A percentile compares a stretch with the other conserved stretches of the same genome.
These are phyloP conservation scores for Cryptus armator DNA, from an alignment of 2,888 invertebrate species.

Conservation along the genomic window DNA sequence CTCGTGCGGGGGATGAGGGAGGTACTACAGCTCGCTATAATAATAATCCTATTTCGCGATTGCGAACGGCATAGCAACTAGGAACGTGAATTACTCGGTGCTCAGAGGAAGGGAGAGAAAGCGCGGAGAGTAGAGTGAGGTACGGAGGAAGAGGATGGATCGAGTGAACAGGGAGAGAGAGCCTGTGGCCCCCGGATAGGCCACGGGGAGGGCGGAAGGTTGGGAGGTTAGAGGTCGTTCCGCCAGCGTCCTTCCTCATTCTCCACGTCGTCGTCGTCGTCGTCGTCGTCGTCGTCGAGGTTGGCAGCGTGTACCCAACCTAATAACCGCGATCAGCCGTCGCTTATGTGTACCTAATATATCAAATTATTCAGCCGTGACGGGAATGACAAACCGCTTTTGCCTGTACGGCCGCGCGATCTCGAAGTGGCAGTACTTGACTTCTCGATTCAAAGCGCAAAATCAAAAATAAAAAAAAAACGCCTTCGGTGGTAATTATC, in stretches of 20 bases:
- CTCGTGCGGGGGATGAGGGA: constrained; percentile 39
- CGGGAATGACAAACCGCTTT: constrained; percentile 77
- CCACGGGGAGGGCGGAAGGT: constrained; percentile 41
- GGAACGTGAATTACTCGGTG: constrained; percentile 76
- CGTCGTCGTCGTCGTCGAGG: constrained; percentile 65
- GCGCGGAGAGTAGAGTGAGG: constrained; percentile 27
- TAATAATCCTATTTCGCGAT: constrained; percentile 82
- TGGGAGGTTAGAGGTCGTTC: constrained; percentile 76
- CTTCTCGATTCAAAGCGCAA: constrained; percentile 26
- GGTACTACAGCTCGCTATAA: constrained; percentile 74
- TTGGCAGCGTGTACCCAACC: constrained; percentile 81
- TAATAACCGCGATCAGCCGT: constrained; percentile 84
- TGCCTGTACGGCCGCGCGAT: neutral
- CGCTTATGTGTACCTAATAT: constrained; percentile 84
- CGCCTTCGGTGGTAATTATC: neutral
- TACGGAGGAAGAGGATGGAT: constrained; percentile 34
- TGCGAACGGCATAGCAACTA: constrained; percentile 82
- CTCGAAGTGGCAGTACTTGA: constrained; percentile 9
- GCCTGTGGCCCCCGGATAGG: constrained; percentile 51
- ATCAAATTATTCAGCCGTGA: constrained; percentile 83
- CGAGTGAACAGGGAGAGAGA: constrained; percentile 56
- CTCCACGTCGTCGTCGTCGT: constrained; percentile 31
- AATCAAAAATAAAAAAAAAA: neutral
- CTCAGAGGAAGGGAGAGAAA: constrained; percentile 52
- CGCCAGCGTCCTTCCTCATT: constrained; percentile 46